Percentiles rank a stretch among this genome's conserved stretches.
Evolutionary conservation across 2,797 vertebrate genomes (phyloP).

Genomic region (Acipenser ruthenus): DNA sequence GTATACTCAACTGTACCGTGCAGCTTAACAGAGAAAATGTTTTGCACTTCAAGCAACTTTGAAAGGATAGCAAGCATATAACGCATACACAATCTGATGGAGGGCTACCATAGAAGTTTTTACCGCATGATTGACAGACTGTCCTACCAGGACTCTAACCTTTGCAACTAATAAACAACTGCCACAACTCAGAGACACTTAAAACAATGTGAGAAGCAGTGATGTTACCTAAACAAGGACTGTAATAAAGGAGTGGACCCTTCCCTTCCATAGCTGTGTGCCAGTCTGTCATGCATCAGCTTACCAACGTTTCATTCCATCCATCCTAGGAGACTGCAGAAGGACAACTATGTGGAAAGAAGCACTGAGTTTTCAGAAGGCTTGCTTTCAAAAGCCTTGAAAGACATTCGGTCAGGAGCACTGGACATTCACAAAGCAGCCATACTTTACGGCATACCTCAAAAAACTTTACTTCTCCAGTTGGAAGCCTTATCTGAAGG

Average conservation of each 20-base stretch:
- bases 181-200: slow-evolving; percentile 75
- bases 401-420: slow-evolving; percentile 97
- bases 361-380: slow-evolving; percentile 98
- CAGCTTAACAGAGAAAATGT: slow-evolving; percentile 28
- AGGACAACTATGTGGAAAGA: slow-evolving; percentile 96
- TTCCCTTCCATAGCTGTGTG: slow-evolving; percentile 86
- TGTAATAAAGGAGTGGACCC: slow-evolving; percentile 99
- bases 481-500: slow-evolving; percentile 82
- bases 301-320: slow-evolving; percentile 91
- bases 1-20: slow-evolving; percentile 32
- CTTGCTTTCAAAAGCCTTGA: slow-evolving; percentile 99
- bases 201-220: slow-evolving; percentile 82
- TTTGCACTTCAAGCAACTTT: slow-evolving; percentile 67
- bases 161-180: slow-evolving; percentile 70
- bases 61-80: slow-evolving; percentile 62
- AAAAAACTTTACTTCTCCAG: slow-evolving; percentile 87
- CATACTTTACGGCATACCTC: slow-evolving; percentile 98
- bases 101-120: slow-evolving; percentile 67
- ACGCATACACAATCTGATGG: slow-evolving; percentile 53
- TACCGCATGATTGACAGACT: slow-evolving; percentile 65
- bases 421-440: slow-evolving; percentile 95
- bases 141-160: slow-evolving; percentile 74
- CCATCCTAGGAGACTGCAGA: slow-evolving; percentile 97
- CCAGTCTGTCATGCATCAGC: slow-evolving; percentile 90
- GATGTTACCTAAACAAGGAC: slow-evolving; percentile 99